Conservation (phyloP, 2,888 invertebrate genomes). For the Mimas tiliae region DNA sequence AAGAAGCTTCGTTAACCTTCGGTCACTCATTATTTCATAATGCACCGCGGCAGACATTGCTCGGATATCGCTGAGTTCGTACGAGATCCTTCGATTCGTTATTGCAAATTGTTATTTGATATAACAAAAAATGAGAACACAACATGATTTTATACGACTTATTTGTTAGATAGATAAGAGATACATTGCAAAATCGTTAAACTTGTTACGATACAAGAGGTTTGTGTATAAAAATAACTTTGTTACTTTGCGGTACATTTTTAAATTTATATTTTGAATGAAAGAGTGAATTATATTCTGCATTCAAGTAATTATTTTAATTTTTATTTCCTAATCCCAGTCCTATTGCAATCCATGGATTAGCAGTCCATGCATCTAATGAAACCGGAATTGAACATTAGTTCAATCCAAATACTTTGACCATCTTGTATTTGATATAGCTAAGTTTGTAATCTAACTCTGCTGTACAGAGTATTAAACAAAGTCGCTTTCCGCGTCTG, state of each 20-base stretch:
- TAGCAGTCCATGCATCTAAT: no score
- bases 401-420: no score
- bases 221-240: background rate
- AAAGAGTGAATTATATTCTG: no score
- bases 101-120: slow-evolving; percentile 41
- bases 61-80: slow-evolving; percentile 40
- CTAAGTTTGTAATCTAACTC: no score
- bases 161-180: background rate
- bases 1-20: slow-evolving; percentile 50
- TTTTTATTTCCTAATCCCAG: no score
- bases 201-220: background rate
- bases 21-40: slow-evolving; percentile 28
- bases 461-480: no score
- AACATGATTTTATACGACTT: slow-evolving; percentile 3
- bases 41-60: slow-evolving; percentile 20
- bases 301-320: no score
- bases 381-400: no score
- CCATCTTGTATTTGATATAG: no score
- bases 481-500: no score
- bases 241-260: background rate
- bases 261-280: no score
- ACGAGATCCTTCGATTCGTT: slow-evolving; percentile 51
- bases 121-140: background rate
- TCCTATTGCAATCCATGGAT: no score
- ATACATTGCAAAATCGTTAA: background rate